These are phyloP conservation scores for Polypedilum vanderplanki DNA, from an alignment of 1,140 invertebrate species.

Conservation along the genomic window DNA sequence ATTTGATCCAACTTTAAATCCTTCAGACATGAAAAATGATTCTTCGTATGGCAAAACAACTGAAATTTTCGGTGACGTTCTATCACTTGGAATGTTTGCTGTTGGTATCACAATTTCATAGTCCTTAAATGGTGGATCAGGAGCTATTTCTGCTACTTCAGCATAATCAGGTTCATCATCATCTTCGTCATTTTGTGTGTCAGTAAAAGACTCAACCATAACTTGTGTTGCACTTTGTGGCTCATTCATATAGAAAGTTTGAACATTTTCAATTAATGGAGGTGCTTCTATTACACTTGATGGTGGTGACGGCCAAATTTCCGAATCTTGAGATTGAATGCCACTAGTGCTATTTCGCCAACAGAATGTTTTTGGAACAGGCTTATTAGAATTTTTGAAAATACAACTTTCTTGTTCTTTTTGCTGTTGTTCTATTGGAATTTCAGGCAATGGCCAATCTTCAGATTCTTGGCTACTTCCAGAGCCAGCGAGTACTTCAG, in stretches of 20 bases:
- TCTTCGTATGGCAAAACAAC: slow-evolving; percentile 41
- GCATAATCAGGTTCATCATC: slow-evolving; percentile 46
- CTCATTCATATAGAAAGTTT: slow-evolving; percentile 74
- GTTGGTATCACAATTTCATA: slow-evolving; percentile 22
- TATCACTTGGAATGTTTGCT: not conserved
- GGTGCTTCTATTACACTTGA: slow-evolving; percentile 58
- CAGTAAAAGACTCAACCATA: slow-evolving; percentile 51
- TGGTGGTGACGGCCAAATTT: slow-evolving; percentile 71
- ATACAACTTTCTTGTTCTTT: slow-evolving; percentile 31
- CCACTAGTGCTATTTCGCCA: slow-evolving; percentile 40
- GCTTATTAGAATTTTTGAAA: slow-evolving; percentile 35
- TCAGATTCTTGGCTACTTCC: slow-evolving; percentile 57
- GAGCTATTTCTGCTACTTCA: slow-evolving; percentile 42
- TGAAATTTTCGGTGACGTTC: slow-evolving; percentile 34
- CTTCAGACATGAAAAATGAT: slow-evolving; percentile 41
- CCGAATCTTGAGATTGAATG: slow-evolving; percentile 49
- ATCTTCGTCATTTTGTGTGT: slow-evolving; percentile 51
- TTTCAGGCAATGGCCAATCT: slow-evolving; percentile 61
- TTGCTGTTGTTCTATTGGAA: slow-evolving; percentile 47
- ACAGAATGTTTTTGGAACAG: slow-evolving; percentile 42
- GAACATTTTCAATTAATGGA: slow-evolving; percentile 67
- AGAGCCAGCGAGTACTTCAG: not conserved
- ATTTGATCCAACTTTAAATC: slow-evolving; percentile 33
- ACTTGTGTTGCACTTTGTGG: slow-evolving; percentile 62
- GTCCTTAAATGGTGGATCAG: slow-evolving; percentile 33